Base-by-base conservation (phyloP, 2,113 vertebrate species). In the Poecile atricapillus region DNA sequence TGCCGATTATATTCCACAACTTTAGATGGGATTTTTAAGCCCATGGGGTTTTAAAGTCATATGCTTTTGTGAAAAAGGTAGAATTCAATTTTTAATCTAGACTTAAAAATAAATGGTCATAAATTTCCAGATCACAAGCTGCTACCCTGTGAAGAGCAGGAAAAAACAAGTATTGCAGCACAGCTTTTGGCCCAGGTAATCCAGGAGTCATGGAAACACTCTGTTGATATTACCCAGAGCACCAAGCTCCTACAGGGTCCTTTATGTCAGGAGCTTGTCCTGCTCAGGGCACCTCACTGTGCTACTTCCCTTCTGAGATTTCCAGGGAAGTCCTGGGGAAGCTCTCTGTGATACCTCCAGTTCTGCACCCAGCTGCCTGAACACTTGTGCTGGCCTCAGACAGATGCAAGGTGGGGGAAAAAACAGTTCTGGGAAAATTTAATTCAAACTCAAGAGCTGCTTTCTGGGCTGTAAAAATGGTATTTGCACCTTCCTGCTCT, bases 371-470 rank as follows among this genome's bases (percentile, higher is more conserved):
- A 20, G 28, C 31, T 80, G 67, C 63, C 53, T 44, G 18, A 41
- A 79, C 31, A 41, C 15, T 52, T 33, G 15, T 20, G 41, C 39
- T 67, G 65, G 63, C n/a, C 55, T 90, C 39, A 74, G 33, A 58
- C 14, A 50, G 10, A 37, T 25, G 44, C 7, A 62, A 68, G 11
- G 11, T n/a, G 5, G 20, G 15, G 31, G 1, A 0, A 13, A 59
- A 35, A 58, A 73, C 46, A 15, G 11, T 69, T 58, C 25, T 41
- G 16, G 13, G 50, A 39, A 80, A 81, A 65, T 22, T 65, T 35
- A 69, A 65, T 81, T 91, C 41, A 87, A 89, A 67, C 18, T 23
- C 24, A 58, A 78, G 59, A 91, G 25, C 13, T 3, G 13, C 21
- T 70, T 89, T 70, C 50, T 77, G 80, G 18, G 43, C 81, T 82